Percentiles rank a stretch among this genome's conserved stretches.
Evolutionary conservation across 2,797 vertebrate species (phyloP).

Genomic region (Syngnathus acus): DNA sequence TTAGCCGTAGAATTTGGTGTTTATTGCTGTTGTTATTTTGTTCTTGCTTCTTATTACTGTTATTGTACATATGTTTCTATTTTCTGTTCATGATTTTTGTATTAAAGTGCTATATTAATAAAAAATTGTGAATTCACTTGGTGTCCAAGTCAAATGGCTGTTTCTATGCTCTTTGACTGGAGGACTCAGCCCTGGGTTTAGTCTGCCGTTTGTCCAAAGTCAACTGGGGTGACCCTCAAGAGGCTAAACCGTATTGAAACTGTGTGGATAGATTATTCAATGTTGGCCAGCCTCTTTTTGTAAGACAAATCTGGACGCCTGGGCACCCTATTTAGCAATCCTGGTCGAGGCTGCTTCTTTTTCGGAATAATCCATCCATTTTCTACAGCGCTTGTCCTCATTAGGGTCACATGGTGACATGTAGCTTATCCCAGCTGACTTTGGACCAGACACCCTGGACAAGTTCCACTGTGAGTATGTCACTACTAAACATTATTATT

Average conservation of each 20-base stretch:
- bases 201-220: not conserved
- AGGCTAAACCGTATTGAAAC: not conserved
- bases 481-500: too few relatives aligned
- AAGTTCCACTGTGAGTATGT: too few relatives aligned
- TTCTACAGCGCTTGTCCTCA: not conserved
- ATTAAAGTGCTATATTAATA: not conserved
- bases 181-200: not conserved
- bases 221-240: not conserved
- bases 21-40: not conserved
- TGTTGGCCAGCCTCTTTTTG: not conserved
- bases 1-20: not conserved
- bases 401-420: not conserved
- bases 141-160: not conserved
- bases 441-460: not conserved
- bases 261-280: not conserved
- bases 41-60: not conserved
- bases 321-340: not conserved
- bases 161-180: not conserved
- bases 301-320: not conserved
- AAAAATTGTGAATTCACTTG: not conserved
- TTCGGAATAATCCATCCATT: constrained; percentile 1
- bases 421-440: not conserved
- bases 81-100: not conserved
- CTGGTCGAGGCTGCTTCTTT: not conserved
- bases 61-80: not conserved